A percentile compares a stretch with the other conserved stretches of the same genome.
Evolutionary conservation across 2,797 vertebrate species (phyloP).

Genomic region (Erpetoichthys calabaricus): DNA sequence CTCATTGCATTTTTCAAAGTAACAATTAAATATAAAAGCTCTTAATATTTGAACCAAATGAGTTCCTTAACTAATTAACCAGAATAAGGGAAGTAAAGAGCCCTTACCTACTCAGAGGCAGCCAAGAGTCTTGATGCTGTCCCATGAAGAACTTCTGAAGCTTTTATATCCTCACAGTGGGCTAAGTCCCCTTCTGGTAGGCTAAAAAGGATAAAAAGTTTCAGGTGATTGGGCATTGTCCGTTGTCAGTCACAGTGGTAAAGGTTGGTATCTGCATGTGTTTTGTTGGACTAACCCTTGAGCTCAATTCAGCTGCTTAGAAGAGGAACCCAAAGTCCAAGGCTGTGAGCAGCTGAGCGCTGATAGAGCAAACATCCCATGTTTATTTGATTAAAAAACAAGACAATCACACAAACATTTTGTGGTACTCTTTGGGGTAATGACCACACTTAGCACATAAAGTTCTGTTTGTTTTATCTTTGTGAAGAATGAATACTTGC

Average conservation of each 20-base stretch:
- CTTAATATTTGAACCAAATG: too few relatives aligned
- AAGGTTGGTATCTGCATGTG: constrained; percentile 4
- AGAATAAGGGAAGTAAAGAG: too few relatives aligned
- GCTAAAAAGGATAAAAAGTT: constrained; percentile 12
- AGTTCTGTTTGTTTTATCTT: too few relatives aligned
- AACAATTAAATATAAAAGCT: too few relatives aligned
- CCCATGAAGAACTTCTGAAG: constrained; percentile 1
- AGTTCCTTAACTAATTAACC: too few relatives aligned
- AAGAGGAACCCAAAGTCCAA: constrained; percentile 30
- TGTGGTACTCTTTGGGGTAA: too few relatives aligned
- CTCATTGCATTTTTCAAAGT: too few relatives aligned
- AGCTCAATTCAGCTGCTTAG: constrained; percentile 18
- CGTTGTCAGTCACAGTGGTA: neutral
- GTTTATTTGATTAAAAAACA: too few relatives aligned
- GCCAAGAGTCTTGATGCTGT: constrained; percentile 20
- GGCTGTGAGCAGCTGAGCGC: neutral
- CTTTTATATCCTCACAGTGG: constrained; percentile 30
- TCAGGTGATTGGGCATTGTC: constrained; percentile 5
- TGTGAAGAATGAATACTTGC: too few relatives aligned
- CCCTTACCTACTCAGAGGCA: constrained; percentile 27
- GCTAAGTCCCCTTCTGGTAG: constrained; percentile 18
- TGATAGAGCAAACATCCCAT: neutral
- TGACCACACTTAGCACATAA: too few relatives aligned
- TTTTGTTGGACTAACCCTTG: constrained; percentile 30
- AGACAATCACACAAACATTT: too few relatives aligned